Conservation (phyloP, 2,797 vertebrate genomes). For the Pristis pectinata region DNA sequence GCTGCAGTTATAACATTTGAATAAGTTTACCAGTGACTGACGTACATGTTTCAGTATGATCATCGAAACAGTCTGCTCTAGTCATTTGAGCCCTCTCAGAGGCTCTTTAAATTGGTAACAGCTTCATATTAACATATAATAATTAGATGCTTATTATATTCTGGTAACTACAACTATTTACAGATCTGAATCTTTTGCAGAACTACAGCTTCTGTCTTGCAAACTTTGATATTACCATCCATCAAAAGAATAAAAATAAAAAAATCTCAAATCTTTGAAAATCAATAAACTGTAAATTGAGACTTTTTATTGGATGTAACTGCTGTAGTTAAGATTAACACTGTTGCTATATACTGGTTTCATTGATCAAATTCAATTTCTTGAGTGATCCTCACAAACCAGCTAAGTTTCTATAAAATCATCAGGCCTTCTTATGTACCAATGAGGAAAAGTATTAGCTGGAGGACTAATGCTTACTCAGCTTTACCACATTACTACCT, state of each 20-base stretch:
- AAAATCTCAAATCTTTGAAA: neutral
- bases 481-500: neutral
- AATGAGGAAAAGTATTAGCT: neutral
- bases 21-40: neutral
- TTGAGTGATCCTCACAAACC: neutral
- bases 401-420: neutral
- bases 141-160: neutral
- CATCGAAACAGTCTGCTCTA: neutral
- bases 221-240: neutral
- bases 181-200: neutral
- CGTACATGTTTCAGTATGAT: neutral
- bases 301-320: neutral
- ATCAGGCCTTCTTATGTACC: neutral
- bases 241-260: neutral
- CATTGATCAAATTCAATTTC: neutral
- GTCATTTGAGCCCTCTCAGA: neutral
- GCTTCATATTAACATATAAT: slow-evolving; percentile 20
- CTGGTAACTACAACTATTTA: neutral
- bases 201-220: neutral
- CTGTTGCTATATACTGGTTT: neutral
- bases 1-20: neutral
- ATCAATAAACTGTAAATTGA: neutral
- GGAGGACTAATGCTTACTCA: too few relatives aligned
- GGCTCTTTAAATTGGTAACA: neutral
- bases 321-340: neutral